Conservation (phyloP, 1,140 invertebrate species). For the Antheraea pernyi region DNA sequence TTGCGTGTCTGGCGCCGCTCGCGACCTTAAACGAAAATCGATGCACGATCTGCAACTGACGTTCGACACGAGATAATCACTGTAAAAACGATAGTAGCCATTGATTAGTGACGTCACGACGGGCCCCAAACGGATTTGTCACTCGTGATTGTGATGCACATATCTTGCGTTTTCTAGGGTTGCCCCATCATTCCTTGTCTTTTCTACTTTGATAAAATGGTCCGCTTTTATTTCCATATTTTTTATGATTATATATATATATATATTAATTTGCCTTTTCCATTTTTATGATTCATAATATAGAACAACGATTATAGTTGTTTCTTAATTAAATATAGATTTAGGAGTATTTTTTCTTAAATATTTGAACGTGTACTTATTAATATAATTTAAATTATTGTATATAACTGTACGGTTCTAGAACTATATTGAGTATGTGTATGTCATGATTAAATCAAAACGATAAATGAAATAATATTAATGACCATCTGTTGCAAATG, state of each 20-base stretch:
- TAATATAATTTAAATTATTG: background rate
- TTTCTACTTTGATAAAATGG: constrained; percentile 32
- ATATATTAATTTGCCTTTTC: background rate
- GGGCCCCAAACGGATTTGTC: constrained; percentile 44
- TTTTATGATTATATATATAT: background rate
- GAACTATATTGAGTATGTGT: background rate
- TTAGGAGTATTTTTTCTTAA: too few relatives aligned
- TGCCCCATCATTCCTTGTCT: constrained; percentile 29
- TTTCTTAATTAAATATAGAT: too few relatives aligned
- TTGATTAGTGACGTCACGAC: constrained; percentile 47
- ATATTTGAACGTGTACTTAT: background rate
- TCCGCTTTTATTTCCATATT: constrained; percentile 17
- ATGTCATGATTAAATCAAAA: background rate
- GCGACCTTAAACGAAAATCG: constrained; percentile 71
- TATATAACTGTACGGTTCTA: background rate
- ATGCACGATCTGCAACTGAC: constrained; percentile 71
- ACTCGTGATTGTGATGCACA: constrained; percentile 44
- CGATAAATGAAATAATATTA: background rate
- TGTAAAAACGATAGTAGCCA: constrained; percentile 54
- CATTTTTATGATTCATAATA: background rate
- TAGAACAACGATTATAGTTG: background rate
- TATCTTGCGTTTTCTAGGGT: constrained; percentile 30
- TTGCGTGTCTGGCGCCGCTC: constrained; percentile 58
- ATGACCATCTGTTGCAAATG: background rate
- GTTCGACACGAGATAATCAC: constrained; percentile 53